phyloP scores from a whole-genome alignment of 2,113 vertebrate species.

The Atherinomorus stipes region DNA sequence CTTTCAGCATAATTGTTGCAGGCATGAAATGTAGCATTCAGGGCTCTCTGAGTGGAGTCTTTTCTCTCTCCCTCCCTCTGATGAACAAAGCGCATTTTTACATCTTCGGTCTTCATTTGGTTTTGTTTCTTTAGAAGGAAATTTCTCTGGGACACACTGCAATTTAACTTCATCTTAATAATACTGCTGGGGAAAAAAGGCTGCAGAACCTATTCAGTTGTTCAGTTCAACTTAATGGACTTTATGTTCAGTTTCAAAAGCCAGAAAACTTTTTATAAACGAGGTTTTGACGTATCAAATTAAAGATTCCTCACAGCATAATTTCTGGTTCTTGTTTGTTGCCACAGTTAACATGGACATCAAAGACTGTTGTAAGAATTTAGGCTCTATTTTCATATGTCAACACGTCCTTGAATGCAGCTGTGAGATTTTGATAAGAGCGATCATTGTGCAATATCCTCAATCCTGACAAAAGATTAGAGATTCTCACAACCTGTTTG shows the following conservation, averaged over 20 bases:
- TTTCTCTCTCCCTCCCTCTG: constrained; percentile 80
- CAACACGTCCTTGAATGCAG: neutral
- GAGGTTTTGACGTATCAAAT: constrained; percentile 14
- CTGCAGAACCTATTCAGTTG: constrained; percentile 51
- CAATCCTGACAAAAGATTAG: neutral
- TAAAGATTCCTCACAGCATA: neutral
- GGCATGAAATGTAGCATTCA: constrained; percentile 98
- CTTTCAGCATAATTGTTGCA: constrained; percentile 99
- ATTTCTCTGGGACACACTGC: constrained; percentile 90
- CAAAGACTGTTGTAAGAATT: neutral
- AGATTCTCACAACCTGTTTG: neutral
- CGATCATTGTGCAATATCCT: no score
- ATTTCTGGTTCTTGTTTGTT: neutral
- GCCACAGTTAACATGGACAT: no score
- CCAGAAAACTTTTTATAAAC: constrained; percentile 24
- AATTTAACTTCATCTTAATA: constrained; percentile 90
- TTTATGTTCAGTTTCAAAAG: constrained; percentile 6
- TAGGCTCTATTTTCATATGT: neutral
- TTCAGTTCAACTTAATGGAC: constrained; percentile 31
- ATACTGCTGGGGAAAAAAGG: constrained; percentile 47
- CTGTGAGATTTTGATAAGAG: no score
- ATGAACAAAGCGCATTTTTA: constrained; percentile 94
- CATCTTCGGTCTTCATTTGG: constrained; percentile 84
- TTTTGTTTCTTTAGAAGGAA: constrained; percentile 87
- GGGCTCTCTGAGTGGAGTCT: constrained; percentile 91